Conservation (phyloP, 92 coral and sea anemone genomes). For the Siderastrea radians region DNA sequence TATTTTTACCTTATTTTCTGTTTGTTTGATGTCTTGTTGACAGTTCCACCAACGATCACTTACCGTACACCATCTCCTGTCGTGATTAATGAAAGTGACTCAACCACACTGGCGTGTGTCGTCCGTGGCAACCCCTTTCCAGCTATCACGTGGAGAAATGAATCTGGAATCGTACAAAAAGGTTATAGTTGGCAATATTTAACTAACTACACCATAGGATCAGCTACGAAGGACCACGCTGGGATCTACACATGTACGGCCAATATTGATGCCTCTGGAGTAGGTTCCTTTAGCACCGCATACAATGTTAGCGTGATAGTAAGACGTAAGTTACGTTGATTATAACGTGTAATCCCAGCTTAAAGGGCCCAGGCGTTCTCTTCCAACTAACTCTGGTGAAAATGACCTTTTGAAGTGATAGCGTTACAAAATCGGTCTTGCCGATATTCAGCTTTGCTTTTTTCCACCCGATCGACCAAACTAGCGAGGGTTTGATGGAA, state of each 20-base stretch:
- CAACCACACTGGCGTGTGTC: constrained; percentile 56
- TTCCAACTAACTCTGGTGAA: too few species aligned
- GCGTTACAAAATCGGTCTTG: too few species aligned
- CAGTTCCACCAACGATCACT: constrained; percentile 3
- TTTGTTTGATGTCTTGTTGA: not conserved
- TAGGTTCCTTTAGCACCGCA: too few species aligned
- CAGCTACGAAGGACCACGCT: constrained; percentile 56
- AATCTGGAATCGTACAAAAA: not conserved
- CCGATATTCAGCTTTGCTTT: too few species aligned
- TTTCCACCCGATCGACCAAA: too few species aligned
- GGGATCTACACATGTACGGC: constrained; percentile 65
- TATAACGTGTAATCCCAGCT: too few species aligned
- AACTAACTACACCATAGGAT: constrained; percentile 47
- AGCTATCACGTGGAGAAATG: constrained; percentile 58
- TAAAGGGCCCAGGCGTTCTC: too few species aligned
- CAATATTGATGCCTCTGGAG: constrained; percentile 30
- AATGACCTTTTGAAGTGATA: too few species aligned
- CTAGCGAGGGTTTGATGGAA: too few species aligned
- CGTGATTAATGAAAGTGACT: constrained; percentile 37
- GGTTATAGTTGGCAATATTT: too few species aligned
- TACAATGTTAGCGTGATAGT: constrained; percentile 32
- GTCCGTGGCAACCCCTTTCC: constrained; percentile 76
- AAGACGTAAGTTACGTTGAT: constrained; percentile 42
- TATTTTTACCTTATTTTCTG: too few species aligned
- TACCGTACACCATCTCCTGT: not conserved